phyloP scores from a whole-genome alignment of 64 coral and sea anemone genomes.

The Dendrophyllia cribrosa region DNA sequence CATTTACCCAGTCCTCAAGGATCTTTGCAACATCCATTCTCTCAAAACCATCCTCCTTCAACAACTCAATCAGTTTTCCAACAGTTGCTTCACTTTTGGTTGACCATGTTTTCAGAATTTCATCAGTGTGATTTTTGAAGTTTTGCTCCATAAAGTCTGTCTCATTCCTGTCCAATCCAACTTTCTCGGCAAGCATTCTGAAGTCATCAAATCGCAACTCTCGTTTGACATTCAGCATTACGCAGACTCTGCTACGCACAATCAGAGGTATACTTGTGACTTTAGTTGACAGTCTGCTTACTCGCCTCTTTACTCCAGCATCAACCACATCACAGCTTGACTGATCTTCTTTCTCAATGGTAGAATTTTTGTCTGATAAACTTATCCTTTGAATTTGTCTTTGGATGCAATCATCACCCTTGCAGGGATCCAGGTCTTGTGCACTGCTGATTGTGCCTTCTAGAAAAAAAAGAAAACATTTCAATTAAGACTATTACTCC shows the following conservation, averaged over 20 bases:
- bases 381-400: neutral
- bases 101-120: conserved; percentile 34
- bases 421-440: neutral
- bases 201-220: conserved; percentile 11
- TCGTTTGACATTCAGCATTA: conserved; percentile 1
- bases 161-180: conserved; percentile 13
- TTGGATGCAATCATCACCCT: neutral
- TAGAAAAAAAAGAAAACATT: neutral
- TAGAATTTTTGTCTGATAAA: neutral
- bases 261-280: neutral
- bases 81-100: neutral
- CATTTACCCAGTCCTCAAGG: conserved; percentile 24
- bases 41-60: conserved; percentile 1
- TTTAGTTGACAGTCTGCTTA: neutral
- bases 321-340: neutral
- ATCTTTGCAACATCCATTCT: conserved; percentile 18
- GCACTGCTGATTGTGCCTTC: neutral
- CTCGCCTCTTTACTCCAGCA: neutral
- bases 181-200: conserved; percentile 31
- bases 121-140: neutral
- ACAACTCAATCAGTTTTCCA: conserved; percentile 19
- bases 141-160: neutral
- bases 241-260: neutral
- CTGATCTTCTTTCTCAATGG: neutral
- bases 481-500: no score